Base-by-base conservation (phyloP, 2,797 vertebrate genomes). In the Margarornis squamiger region DNA sequence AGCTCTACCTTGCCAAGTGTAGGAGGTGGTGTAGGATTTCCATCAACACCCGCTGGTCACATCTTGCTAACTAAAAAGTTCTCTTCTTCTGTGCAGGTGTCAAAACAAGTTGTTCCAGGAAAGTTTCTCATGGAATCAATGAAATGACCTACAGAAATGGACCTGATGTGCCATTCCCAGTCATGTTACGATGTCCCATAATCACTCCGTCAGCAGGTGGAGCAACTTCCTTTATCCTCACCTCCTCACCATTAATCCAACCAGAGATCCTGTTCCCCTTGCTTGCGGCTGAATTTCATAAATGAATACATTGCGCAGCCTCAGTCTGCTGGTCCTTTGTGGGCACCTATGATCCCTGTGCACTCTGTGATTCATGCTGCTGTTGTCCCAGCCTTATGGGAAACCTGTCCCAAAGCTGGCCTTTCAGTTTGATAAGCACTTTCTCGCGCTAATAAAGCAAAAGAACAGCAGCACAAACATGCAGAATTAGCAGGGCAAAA, bases 261-360 rank as follows among this genome's bases (percentile, higher is more conserved):
- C 4, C 24, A 4, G 38, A 67, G 21, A 41, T 58, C 48, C 45
- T 43, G 6, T 18, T 82, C 26, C 43, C 29, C 22, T 32, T 30
- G 27, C 32, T 78, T 14, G 1, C 4, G 2, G 41, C 66, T 76
- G 12, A 17, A n/a, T 75, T 93, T 92, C 86, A 24, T 51, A 65
- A 16, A 17, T 1, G 17, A 32, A 27, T 3, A 34, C 34, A 39
- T 32, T 12, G 0, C 1, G 0, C 16, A 34, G 62, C 63, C 63
- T 73, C 30, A 1, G 39, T 26, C 16, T 67, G 24, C 32, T 79
- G 51, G 57, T 48, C 29, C 43, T 59, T 65, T 58, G 16, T 13
- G 43, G 63, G 26, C 66, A 52, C 16, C 46, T 39, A 0, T 2
- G 1, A 27, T 46, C 61, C 52, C 57, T 63, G 26, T 7, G 32